Base-by-base conservation (phyloP, 1,140 invertebrate genomes). In the Orius insidiosus region DNA sequence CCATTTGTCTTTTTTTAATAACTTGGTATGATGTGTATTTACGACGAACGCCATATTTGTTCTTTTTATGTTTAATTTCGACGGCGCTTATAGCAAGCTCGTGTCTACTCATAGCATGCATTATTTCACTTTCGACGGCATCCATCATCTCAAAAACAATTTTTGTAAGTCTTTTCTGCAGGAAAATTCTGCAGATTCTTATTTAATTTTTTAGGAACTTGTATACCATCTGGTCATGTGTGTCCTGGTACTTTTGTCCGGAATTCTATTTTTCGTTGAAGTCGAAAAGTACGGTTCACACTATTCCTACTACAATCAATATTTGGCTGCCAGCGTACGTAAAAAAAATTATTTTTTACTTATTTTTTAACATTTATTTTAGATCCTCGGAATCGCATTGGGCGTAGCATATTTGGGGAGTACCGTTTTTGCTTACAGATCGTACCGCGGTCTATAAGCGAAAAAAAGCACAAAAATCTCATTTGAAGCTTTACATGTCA, bases 101-200 rank as follows among this genome's bases (percentile, higher is more conserved):
- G 48, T 71, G 81, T 49, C 58, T 87, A 15, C 58, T 87, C 7
- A 54, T 78, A 5, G 75, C 83, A 8, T 85, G 77, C 54, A 52
- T 86, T 1, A 62, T 76, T 8, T 85, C 82, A 1, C 67, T 83
- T 32, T 74, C 80, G 6, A 82, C 81, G 0, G 77, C 80, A 5
- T 73, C 80, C 10, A 77, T 87, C 49, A 73, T 88, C 48, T 70
- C 80, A 0, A 88, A 86, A 66, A 86, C 82, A 3, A 72, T 83
- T 48, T 85, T 80, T 58, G 85, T 87, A 69, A 85, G 83, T 82
- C 52, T 16, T 41, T 11, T 42, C 40, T 18, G 11, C 19, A 32
- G n/a, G 2, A 13, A 15, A 2, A 11, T 36, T 36, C 9, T 15
- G 32, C 6, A 19, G 18, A 33, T 46, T 39, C 6, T 42, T 18